Percentiles rank a stretch among this genome's conserved stretches.
Evolutionary conservation across 2,797 vertebrate species (phyloP).

Genomic region (Poliocrania exsul): DNA sequence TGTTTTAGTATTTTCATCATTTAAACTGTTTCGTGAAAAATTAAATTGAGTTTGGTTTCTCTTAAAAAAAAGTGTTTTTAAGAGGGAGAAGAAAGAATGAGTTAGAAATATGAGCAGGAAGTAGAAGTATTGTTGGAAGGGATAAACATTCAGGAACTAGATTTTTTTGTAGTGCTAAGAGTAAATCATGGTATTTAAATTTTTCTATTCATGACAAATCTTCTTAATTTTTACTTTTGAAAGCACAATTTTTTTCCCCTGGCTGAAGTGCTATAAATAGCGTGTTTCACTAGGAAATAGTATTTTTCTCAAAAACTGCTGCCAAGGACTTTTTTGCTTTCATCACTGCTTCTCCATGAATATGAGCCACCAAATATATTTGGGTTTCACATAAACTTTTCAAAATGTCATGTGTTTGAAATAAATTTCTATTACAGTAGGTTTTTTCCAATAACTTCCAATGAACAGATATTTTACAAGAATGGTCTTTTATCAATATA

Average conservation of each 20-base stretch:
- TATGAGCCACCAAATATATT: background rate
- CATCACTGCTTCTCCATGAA: background rate
- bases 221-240: background rate
- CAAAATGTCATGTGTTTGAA: background rate
- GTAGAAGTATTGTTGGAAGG: background rate
- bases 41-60: background rate
- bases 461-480: background rate
- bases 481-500: background rate
- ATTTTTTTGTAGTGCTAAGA: background rate
- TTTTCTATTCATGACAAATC: background rate
- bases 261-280: background rate
- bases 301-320: background rate
- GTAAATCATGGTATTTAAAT: background rate
- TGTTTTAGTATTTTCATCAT: background rate
- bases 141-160: background rate
- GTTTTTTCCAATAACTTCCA: background rate
- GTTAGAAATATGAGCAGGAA: background rate
- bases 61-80: background rate
- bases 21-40: background rate
- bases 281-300: background rate
- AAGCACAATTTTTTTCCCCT: background rate
- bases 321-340: background rate
- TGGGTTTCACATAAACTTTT: background rate
- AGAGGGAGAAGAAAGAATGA: background rate
- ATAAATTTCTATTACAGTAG: background rate